These are phyloP conservation scores for Sycobia sp. DNA, from an alignment of 1,140 invertebrate genomes.

Conservation along the genomic window DNA sequence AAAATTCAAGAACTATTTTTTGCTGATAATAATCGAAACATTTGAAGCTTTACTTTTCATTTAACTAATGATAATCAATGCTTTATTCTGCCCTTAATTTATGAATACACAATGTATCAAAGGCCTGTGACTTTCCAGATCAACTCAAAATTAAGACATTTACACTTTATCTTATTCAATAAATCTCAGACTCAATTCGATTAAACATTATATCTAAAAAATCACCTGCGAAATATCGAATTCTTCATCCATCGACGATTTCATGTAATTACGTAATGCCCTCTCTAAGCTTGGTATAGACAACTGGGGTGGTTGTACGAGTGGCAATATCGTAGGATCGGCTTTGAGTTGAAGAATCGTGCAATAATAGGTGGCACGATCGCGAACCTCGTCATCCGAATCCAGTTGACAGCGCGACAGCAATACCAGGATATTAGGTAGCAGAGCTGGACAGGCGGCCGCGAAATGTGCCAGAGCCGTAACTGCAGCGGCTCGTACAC, in stretches of 20 bases:
- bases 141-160: too few species aligned
- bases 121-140: too few species aligned
- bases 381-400: slow-evolving; percentile 97
- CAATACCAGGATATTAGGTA: slow-evolving; percentile 85
- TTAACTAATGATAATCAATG: too few species aligned
- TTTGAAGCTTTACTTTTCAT: too few species aligned
- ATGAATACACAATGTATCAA: too few species aligned
- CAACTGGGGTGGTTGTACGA: slow-evolving; percentile 66
- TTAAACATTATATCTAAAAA: too few species aligned
- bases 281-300: slow-evolving; percentile 87
- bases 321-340: slow-evolving; percentile 57
- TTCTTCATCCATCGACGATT: slow-evolving; percentile 70
- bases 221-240: slow-evolving; percentile 80
- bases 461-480: slow-evolving; percentile 97
- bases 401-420: slow-evolving; percentile 91
- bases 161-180: too few species aligned
- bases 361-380: slow-evolving; percentile 96
- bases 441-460: slow-evolving; percentile 87
- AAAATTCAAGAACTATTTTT: too few species aligned
- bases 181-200: too few species aligned
- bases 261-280: slow-evolving; percentile 83
- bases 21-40: too few species aligned
- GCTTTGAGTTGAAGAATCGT: slow-evolving; percentile 76
- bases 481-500: slow-evolving; percentile 94
- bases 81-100: too few species aligned